These are phyloP conservation scores for Fistularia commersonii DNA, from an alignment of 2,797 vertebrate genomes.

Conservation along the genomic window DNA sequence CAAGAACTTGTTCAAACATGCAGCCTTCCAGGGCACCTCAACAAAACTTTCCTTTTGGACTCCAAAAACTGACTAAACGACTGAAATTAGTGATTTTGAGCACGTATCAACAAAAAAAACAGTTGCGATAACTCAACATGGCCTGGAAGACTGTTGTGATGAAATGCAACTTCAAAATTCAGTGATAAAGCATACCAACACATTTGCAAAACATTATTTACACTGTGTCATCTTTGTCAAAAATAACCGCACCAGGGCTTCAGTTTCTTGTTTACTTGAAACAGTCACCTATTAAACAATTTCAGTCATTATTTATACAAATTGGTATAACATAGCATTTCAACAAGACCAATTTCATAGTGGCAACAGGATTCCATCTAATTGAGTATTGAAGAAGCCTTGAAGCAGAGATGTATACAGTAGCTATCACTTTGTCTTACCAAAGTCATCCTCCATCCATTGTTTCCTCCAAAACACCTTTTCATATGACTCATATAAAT, in stretches of 20 bases:
- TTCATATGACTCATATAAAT: constrained; percentile 15
- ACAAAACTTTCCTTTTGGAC: constrained; percentile 12
- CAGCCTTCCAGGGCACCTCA: constrained; percentile 61
- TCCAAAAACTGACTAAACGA: constrained; percentile 1
- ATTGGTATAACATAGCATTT: constrained; percentile 13
- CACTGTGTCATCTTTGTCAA: constrained; percentile 67
- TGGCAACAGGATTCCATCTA: neutral
- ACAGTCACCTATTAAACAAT: neutral
- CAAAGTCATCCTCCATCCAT: constrained; percentile 40
- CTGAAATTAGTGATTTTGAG: no score
- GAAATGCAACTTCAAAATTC: constrained; percentile 32
- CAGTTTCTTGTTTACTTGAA: constrained; percentile 9
- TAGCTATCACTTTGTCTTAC: constrained; percentile 60
- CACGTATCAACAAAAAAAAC: no score
- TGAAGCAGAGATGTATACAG: constrained; percentile 77
- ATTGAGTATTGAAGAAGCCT: constrained; percentile 21
- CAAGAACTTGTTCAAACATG: constrained; percentile 41
- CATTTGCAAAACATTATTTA: constrained; percentile 44
- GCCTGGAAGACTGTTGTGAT: constrained; percentile 66
- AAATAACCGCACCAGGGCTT: constrained; percentile 32
- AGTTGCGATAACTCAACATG: constrained; percentile 29
- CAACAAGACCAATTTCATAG: constrained; percentile 4
- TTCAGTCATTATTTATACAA: neutral
- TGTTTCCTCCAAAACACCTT: constrained; percentile 25
- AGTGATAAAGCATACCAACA: constrained; percentile 29